phyloP scores from a whole-genome alignment of 1,140 invertebrate genomes.

The Caenorhabditis latens region DNA sequence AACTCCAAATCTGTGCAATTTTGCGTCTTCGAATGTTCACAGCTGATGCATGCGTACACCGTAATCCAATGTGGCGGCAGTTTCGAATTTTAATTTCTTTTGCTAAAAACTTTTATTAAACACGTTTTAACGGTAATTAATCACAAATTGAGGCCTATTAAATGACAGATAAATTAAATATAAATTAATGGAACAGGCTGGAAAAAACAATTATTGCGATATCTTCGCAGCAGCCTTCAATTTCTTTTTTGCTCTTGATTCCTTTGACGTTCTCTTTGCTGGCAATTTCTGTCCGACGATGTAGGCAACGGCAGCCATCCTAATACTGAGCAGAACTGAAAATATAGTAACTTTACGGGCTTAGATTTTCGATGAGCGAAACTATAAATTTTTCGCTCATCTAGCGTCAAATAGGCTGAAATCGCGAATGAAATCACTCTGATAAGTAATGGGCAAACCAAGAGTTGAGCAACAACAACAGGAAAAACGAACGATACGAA shows the following conservation, averaged over 20 bases:
- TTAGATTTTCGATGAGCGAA: background rate
- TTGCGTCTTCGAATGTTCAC: too few species aligned
- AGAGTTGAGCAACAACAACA: conserved; percentile 63
- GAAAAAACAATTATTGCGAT: background rate
- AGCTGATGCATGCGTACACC: too few species aligned
- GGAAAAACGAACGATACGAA: conserved; percentile 62
- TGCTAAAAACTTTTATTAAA: too few species aligned
- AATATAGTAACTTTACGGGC: background rate
- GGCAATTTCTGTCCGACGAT: background rate
- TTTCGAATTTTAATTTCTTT: too few species aligned
- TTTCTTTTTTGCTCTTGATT: conserved; percentile 4
- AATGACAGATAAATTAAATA: too few species aligned
- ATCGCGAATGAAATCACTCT: conserved; percentile 68
- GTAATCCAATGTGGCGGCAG: too few species aligned
- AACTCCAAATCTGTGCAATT: too few species aligned
- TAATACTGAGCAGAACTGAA: conserved; percentile 47
- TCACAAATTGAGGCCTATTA: too few species aligned
- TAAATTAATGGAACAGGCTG: too few species aligned
- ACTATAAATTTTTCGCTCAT: conserved; percentile 49
- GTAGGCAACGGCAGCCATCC: conserved; percentile 42
- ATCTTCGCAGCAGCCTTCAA: conserved; percentile 3
- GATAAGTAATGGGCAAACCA: conserved; percentile 44
- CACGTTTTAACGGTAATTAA: too few species aligned
- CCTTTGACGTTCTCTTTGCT: conserved; percentile 9
- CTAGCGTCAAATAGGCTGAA: conserved; percentile 69